Evolutionary conservation across 35 echinoderm and acorn worm species (phyloP).

Genomic region (Apostichopus californicus): DNA sequence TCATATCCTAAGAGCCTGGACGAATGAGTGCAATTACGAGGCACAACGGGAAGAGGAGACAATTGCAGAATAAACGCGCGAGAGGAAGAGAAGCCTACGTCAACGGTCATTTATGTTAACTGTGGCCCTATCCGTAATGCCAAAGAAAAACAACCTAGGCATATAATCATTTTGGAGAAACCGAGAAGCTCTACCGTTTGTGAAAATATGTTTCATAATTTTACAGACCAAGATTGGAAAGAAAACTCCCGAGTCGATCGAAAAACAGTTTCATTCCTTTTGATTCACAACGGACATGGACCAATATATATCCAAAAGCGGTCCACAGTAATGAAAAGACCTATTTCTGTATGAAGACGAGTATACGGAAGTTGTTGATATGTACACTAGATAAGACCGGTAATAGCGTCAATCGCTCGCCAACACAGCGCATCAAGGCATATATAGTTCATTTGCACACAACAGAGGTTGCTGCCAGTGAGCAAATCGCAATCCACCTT

Average conservation of each 20-base stretch:
- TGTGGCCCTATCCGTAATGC: neutral
- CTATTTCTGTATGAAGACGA: too few species aligned
- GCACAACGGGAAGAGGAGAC: neutral
- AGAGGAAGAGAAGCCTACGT: neutral
- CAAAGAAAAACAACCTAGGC: neutral
- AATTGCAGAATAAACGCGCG: neutral
- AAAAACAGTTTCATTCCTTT: slow-evolving; percentile 47
- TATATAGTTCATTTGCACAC: too few species aligned
- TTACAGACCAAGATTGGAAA: slow-evolving; percentile 39
- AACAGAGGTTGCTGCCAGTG: too few species aligned
- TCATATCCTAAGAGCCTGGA: neutral
- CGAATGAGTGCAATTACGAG: neutral
- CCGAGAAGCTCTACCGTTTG: neutral
- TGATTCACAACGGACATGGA: slow-evolving; percentile 20
- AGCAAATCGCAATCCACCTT: too few species aligned
- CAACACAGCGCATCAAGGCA: too few species aligned
- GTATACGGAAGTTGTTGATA: too few species aligned
- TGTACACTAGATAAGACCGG: too few species aligned
- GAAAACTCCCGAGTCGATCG: slow-evolving; percentile 73
- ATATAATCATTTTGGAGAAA: neutral
- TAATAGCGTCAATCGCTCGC: too few species aligned
- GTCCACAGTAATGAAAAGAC: too few species aligned
- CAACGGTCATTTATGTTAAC: neutral
- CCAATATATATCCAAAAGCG: too few species aligned
- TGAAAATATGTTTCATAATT: slow-evolving; percentile 41